phyloP scores from a whole-genome alignment of 2,888 invertebrate genomes.

The Machimus atricapillus region DNA sequence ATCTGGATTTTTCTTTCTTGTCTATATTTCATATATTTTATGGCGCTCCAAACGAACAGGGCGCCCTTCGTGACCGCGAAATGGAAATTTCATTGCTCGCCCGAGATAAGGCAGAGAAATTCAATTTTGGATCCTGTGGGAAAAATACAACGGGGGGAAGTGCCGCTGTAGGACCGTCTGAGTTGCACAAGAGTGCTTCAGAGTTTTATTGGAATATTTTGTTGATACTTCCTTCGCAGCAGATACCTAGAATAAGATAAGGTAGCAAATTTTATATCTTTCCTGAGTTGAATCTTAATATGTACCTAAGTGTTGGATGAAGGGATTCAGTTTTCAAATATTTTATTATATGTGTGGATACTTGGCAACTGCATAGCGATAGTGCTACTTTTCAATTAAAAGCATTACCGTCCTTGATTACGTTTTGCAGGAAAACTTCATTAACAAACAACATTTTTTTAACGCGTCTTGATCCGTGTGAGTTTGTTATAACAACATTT shows the following conservation, averaged over 20 bases:
- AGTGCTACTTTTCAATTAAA: background rate
- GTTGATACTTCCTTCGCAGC: background rate
- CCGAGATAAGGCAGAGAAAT: background rate
- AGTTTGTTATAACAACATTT: too few species aligned
- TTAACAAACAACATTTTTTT: too few species aligned
- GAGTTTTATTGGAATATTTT: background rate
- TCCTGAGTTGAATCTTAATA: background rate
- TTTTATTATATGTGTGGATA: background rate
- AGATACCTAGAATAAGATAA: background rate
- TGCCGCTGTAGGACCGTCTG: background rate
- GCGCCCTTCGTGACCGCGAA: background rate
- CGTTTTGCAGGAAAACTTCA: too few species aligned
- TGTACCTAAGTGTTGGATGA: background rate
- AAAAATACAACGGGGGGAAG: background rate
- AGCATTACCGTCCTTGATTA: background rate
- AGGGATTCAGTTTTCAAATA: background rate
- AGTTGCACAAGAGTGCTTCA: background rate
- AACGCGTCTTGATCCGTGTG: too few species aligned
- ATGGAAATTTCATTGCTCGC: slow-evolving; percentile 14
- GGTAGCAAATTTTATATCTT: background rate
- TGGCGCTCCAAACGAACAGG: background rate
- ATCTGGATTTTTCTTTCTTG: background rate
- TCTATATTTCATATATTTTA: slow-evolving; percentile 19
- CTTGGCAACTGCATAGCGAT: background rate
- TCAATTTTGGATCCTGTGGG: background rate